A percentile compares a stretch with the other conserved stretches of the same genome.
Evolutionary conservation across 2,797 vertebrate genomes (phyloP).

Genomic region (Octomys mimax): DNA sequence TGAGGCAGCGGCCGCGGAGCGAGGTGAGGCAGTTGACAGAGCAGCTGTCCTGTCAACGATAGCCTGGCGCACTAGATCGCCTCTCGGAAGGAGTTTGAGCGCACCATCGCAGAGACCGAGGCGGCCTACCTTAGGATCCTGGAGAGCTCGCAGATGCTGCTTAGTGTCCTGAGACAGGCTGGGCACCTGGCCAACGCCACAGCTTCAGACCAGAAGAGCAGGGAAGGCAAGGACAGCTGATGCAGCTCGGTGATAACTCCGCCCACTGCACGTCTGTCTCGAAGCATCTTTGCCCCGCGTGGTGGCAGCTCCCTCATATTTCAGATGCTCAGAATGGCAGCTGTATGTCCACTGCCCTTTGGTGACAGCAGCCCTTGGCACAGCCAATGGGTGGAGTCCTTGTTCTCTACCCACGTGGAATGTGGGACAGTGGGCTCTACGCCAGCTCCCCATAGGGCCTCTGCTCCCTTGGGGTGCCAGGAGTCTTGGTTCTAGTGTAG

Average conservation of each 20-base stretch:
- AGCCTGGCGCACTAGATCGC: slow-evolving; percentile 92
- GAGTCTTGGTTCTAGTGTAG: background rate
- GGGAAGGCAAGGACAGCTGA: slow-evolving; percentile 74
- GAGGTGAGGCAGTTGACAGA: slow-evolving; percentile 93
- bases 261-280: background rate
- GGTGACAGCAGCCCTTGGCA: background rate
- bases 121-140: slow-evolving; percentile 96
- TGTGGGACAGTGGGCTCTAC: background rate
- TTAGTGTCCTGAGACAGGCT: slow-evolving; percentile 93
- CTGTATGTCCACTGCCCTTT: background rate
- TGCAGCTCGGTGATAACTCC: rapidly evolving
- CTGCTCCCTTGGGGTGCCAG: background rate
- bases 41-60: slow-evolving; percentile 93
- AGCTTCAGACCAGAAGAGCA: slow-evolving; percentile 85
- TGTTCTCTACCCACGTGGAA: background rate
- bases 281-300: background rate
- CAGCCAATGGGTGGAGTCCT: background rate
- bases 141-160: slow-evolving; percentile 96
- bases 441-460: background rate
- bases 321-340: background rate
- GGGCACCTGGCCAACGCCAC: slow-evolving; percentile 93
- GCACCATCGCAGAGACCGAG: slow-evolving; percentile 95
- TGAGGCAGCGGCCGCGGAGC: slow-evolving; percentile 93
- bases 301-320: background rate
- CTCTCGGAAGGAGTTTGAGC: slow-evolving; percentile 92